These are phyloP conservation scores for Lacerta agilis DNA, from an alignment of 2,797 vertebrate genomes.

Conservation along the genomic window DNA sequence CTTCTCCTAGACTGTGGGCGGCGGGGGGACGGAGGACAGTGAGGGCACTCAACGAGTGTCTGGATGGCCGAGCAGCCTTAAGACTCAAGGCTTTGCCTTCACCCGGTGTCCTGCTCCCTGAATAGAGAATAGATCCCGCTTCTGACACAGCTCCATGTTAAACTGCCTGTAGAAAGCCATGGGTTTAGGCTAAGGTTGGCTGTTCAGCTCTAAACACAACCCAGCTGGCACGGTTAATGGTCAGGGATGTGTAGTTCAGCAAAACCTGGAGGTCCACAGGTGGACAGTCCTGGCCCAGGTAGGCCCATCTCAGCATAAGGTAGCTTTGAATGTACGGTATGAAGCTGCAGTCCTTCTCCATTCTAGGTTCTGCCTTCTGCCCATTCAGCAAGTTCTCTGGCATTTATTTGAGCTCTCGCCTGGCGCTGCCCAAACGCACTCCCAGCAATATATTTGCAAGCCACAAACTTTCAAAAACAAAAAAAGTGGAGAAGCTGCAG, in stretches of 20 bases:
- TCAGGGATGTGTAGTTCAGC: too few relatives aligned
- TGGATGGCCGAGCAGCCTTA: background rate
- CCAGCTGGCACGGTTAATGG: background rate
- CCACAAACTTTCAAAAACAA: background rate
- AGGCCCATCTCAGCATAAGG: background rate
- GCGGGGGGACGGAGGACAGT: too few relatives aligned
- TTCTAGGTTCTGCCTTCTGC: background rate
- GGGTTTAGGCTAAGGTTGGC: too few relatives aligned
- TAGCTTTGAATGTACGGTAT: background rate
- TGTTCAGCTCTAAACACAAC: too few relatives aligned
- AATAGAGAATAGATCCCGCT: background rate
- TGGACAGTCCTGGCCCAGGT: background rate
- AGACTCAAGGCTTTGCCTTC: background rate
- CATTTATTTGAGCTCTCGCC: background rate
- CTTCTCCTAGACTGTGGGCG: background rate
- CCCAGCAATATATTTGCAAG: background rate
- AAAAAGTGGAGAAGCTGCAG: too few relatives aligned
- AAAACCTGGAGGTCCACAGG: too few relatives aligned
- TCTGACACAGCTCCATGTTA: background rate
- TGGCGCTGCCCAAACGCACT: too few relatives aligned
- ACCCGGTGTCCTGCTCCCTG: background rate
- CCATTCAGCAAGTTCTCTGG: background rate
- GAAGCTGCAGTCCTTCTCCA: background rate
- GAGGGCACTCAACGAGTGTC: background rate
- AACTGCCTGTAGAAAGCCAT: background rate